phyloP scores from a whole-genome alignment of 2,888 invertebrate genomes.

The Parnassius glacialis region DNA sequence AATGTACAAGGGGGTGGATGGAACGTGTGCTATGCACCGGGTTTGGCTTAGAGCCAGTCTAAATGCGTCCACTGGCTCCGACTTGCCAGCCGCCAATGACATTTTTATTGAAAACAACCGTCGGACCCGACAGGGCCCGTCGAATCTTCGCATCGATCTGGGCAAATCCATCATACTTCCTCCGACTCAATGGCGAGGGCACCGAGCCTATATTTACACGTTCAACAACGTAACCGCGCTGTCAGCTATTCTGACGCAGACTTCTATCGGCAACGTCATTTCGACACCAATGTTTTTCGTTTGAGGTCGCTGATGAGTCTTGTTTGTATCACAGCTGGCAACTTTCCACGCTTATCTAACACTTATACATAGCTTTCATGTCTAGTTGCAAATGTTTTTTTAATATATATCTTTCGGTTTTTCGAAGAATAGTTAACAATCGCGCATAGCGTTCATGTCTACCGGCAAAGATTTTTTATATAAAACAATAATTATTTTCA shows the following conservation, averaged over 20 bases:
- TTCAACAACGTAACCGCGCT: slow-evolving; percentile 48
- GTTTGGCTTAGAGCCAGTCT: slow-evolving; percentile 71
- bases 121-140: slow-evolving; percentile 63
- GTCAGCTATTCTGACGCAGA: slow-evolving; percentile 40
- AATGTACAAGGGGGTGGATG: slow-evolving; percentile 55
- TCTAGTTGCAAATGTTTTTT: slow-evolving; percentile 22
- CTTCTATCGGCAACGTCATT: slow-evolving; percentile 50
- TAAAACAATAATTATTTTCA: too few relatives aligned
- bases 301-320: slow-evolving; percentile 28
- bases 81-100: slow-evolving; percentile 68
- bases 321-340: slow-evolving; percentile 45
- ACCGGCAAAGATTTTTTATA: too few relatives aligned
- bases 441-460: too few relatives aligned
- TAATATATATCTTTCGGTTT: too few relatives aligned
- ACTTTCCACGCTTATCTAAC: slow-evolving; percentile 46
- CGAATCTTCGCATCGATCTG: slow-evolving; percentile 61
- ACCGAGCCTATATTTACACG: slow-evolving; percentile 61
- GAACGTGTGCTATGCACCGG: slow-evolving; percentile 54
- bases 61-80: slow-evolving; percentile 66
- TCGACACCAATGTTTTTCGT: slow-evolving; percentile 33
- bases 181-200: slow-evolving; percentile 79
- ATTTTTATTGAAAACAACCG: slow-evolving; percentile 78
- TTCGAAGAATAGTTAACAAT: too few relatives aligned
- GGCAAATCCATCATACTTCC: slow-evolving; percentile 70
- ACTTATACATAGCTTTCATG: slow-evolving; percentile 39